Base-by-base conservation (phyloP, 2,888 invertebrate species). In the Lepidonotus clava region DNA sequence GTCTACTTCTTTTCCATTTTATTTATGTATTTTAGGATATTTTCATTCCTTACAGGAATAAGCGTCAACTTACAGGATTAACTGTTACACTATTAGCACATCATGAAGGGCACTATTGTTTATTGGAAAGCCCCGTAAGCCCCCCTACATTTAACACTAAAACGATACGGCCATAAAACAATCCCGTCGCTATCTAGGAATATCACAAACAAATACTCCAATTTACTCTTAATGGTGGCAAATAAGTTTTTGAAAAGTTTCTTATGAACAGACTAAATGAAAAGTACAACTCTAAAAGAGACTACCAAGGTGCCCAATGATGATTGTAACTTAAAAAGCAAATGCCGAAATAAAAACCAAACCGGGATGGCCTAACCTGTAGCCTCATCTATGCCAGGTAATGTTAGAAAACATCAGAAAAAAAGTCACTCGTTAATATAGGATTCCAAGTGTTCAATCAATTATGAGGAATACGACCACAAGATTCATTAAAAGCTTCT, bases 311-410 rank as follows among this genome's bases (percentile, higher is more conserved):
- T 71, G 34, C 71, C 71, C 71, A 71, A 36, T 18, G 71, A 71
- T 71, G 14, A 32, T 34, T 5, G 24, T 61, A 61, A 61, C 61
- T 61, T 61, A 71, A 71, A 71, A 21, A 71, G 21, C 18, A 56
- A 71, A 36, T 21, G 36, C 38, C 61, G 61, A 11, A 61, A 28
- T 34, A 46, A 24, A 46, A 84, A 84, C 61, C 24, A 84, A 84
- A 84, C 84, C 67, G 41, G 40, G 41, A 32, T 56, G 56, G 36
- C 36, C 84, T 66, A 84, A 84, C 84, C 84, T 84, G 84, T 24
- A 84, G 84, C 56, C 84, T 84, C 84, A 84, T 84, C 84, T 84
- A 46, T 51, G 80, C 28, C 41, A 80, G 46, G 21, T 80, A 38
- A 71, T 14, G 71, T 71, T n/a, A 24, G 38, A 71, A 36, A 71